Conservation (phyloP, 2,888 invertebrate species). For the Seira ritae region DNA sequence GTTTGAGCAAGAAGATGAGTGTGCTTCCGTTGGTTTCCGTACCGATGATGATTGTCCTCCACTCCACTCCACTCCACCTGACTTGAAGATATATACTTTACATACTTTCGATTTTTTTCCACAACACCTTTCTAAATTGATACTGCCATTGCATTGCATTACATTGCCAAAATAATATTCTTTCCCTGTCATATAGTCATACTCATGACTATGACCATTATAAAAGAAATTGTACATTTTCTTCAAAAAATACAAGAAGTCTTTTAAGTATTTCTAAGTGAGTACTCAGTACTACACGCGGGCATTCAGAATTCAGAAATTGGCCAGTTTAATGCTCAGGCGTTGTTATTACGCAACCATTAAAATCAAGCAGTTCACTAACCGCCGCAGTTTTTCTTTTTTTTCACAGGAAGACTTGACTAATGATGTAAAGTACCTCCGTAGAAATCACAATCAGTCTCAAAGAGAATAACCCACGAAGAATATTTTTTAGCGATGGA, state of each 20-base stretch:
- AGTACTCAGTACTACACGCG: neutral
- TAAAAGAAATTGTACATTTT: neutral
- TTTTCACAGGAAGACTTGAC: neutral
- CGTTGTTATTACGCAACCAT: slow-evolving; percentile 40
- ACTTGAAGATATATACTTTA: too few relatives aligned
- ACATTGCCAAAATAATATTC: too few relatives aligned
- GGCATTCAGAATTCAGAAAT: neutral
- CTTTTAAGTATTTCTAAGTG: neutral
- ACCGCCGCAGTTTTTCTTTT: slow-evolving; percentile 44
- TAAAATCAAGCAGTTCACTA: slow-evolving; percentile 60
- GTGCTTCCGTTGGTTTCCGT: slow-evolving; percentile 23
- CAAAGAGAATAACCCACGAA: too few relatives aligned
- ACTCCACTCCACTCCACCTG: neutral
- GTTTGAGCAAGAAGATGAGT: slow-evolving; percentile 24
- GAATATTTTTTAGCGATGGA: neutral
- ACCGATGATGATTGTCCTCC: neutral
- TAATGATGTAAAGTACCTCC: neutral
- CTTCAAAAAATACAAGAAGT: neutral
- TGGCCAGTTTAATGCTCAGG: neutral
- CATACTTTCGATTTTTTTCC: neutral
- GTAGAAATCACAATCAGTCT: neutral
- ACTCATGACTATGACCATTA: too few relatives aligned
- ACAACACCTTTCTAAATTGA: slow-evolving; percentile 1
- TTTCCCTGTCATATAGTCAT: neutral
- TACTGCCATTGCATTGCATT: neutral